A percentile compares a stretch with the other conserved stretches of the same genome.
Evolutionary conservation across 2,888 invertebrate species (phyloP).

Genomic region (Plagodis pulveraria): DNA sequence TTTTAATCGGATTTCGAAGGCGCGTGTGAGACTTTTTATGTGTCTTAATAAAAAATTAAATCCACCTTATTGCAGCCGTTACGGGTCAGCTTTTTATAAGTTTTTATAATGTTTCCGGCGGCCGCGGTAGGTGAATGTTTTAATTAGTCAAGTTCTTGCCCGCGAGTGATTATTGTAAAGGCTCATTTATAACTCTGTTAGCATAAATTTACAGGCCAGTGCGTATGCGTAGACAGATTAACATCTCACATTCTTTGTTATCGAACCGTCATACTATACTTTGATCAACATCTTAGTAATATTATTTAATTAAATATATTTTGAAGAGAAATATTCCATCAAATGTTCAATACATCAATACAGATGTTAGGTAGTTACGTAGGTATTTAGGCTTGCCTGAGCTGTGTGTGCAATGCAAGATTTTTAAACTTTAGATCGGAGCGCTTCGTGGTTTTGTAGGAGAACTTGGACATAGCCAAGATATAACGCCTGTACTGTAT

Average conservation of each 20-base stretch:
- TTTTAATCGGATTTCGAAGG: constrained; percentile 79
- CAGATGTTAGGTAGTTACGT: no score
- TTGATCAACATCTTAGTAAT: neutral
- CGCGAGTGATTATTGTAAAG: constrained; percentile 60
- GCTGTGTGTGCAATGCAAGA: no score
- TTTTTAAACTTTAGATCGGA: no score
- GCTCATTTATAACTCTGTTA: constrained; percentile 70
- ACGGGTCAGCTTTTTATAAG: constrained; percentile 70
- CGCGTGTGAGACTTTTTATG: constrained; percentile 79
- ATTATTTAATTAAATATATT: no score
- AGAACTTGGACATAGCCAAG: no score
- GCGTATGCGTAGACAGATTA: constrained; percentile 52
- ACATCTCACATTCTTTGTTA: constrained; percentile 45
- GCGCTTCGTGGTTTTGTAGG: no score
- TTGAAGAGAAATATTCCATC: no score
- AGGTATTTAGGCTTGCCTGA: no score
- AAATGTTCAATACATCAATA: no score
- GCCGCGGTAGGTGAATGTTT: constrained; percentile 76
- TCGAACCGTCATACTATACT: constrained; percentile 28
- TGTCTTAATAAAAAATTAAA: constrained; percentile 69
- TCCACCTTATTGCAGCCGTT: constrained; percentile 81
- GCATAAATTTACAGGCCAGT: constrained; percentile 66
- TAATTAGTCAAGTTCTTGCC: constrained; percentile 68
- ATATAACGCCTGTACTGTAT: neutral
- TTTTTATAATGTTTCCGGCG: constrained; percentile 70